Evolutionary conservation across 2,888 invertebrate species (phyloP).

Genomic region (Himalopsyche kuldschensis): DNA sequence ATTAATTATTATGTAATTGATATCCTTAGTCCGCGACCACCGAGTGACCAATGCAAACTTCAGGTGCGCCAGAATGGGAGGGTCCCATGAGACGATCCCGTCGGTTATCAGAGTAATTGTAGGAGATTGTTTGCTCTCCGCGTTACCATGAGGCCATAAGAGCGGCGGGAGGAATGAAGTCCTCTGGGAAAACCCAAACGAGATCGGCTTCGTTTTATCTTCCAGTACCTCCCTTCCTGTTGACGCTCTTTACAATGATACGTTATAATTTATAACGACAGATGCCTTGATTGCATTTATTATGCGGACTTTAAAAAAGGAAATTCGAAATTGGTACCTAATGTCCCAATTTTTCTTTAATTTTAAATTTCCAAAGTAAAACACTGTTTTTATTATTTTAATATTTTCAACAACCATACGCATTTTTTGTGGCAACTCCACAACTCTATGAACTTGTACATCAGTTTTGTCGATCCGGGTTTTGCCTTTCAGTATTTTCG

Average conservation of each 20-base stretch:
- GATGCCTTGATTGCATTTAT: background rate
- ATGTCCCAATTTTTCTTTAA: too few species aligned
- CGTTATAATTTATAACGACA: background rate
- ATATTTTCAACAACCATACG: too few species aligned
- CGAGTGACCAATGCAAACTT: background rate
- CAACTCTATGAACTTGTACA: too few species aligned
- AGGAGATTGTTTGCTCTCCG: slow-evolving; percentile 28
- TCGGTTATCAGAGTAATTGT: slow-evolving; percentile 30
- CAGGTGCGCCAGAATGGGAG: background rate
- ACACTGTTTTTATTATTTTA: too few species aligned
- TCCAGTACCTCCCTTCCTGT: background rate
- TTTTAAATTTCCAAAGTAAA: too few species aligned
- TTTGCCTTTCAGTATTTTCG: too few species aligned
- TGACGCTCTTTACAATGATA: background rate
- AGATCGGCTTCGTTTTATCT: slow-evolving; percentile 7
- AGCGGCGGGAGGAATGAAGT: background rate
- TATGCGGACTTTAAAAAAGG: background rate
- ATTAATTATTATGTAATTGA: background rate
- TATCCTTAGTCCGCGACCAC: background rate
- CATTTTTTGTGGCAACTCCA: too few species aligned
- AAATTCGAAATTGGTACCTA: too few species aligned
- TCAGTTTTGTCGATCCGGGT: too few species aligned
- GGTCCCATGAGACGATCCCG: slow-evolving; percentile 8
- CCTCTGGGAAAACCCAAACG: background rate
- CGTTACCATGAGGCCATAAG: slow-evolving; percentile 14